A percentile compares a stretch with the other conserved stretches of the same genome.
Conservation (phyloP, 2,888 invertebrate genomes). For the Andrena bicolor region DNA sequence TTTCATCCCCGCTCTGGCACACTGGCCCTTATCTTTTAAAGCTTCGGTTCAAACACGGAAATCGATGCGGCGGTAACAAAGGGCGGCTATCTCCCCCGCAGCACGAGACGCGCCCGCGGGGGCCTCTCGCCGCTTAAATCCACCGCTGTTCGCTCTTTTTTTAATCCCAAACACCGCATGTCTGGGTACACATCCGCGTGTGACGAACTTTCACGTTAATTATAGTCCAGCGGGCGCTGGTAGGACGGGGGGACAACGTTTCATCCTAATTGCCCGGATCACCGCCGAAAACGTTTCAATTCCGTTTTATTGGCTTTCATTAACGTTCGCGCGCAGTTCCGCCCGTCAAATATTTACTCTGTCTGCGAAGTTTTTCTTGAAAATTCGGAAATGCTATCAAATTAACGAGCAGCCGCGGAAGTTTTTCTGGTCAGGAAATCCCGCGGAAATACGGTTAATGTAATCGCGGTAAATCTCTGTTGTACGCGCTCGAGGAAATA, state of each 20-base stretch:
- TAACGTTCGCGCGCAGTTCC: conserved; percentile 29
- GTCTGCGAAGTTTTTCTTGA: conserved; percentile 65
- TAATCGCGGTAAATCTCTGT: conserved; percentile 42
- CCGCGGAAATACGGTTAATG: conserved; percentile 39
- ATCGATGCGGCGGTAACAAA: conserved; percentile 45
- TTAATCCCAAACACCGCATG: neutral
- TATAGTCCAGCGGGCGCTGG: neutral
- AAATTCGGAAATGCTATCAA: conserved; percentile 63
- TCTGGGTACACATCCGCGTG: neutral
- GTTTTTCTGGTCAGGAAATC: conserved; percentile 39
- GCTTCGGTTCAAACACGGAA: conserved; percentile 41
- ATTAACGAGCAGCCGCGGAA: conserved; percentile 62
- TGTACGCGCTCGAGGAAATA: neutral
- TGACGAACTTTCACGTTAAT: conserved; percentile 28
- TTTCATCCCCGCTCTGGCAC: conserved; percentile 44
- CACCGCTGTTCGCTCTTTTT: neutral
- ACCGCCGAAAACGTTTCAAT: conserved; percentile 41
- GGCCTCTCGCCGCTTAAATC: neutral
- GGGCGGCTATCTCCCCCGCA: neutral
- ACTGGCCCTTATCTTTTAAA: conserved; percentile 50
- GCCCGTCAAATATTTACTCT: conserved; percentile 56
- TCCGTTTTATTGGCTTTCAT: conserved; percentile 49
- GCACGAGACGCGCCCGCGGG: neutral
- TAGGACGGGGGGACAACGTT: neutral
- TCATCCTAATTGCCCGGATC: conserved; percentile 36